phyloP scores from a whole-genome alignment of 1,140 invertebrate species.

The Atta colombica region DNA sequence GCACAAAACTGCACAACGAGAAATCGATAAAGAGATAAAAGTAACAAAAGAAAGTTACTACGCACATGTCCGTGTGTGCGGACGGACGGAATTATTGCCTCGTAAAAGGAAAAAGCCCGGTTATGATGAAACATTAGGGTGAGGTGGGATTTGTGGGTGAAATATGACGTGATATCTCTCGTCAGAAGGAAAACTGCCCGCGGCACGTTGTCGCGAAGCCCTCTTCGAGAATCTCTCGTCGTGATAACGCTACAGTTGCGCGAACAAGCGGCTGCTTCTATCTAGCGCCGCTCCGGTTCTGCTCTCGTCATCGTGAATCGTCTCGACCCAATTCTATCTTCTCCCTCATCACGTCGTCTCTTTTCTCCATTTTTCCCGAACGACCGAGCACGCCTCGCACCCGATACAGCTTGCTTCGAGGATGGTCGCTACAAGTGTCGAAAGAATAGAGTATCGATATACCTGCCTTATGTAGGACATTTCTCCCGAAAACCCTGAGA shows the following conservation, averaged over 20 bases:
- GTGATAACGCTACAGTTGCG: slow-evolving; percentile 67
- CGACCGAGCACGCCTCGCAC: slow-evolving; percentile 16
- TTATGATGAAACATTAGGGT: slow-evolving; percentile 62
- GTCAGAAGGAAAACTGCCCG: slow-evolving; percentile 64
- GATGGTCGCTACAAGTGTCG: background rate
- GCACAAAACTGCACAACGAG: background rate
- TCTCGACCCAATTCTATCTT: slow-evolving; percentile 44
- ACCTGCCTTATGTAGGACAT: slow-evolving; percentile 10
- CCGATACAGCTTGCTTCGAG: slow-evolving; percentile 23
- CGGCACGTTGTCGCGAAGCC: slow-evolving; percentile 47
- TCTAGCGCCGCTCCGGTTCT: background rate
- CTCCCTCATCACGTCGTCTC: background rate
- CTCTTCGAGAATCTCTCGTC: slow-evolving; percentile 64
- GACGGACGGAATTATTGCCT: slow-evolving; percentile 40
- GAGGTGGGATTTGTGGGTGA: slow-evolving; percentile 71
- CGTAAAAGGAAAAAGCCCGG: slow-evolving; percentile 61
- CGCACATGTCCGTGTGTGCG: background rate
- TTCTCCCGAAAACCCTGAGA: background rate
- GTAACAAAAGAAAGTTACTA: background rate
- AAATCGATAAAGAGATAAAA: background rate
- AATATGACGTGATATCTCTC: slow-evolving; percentile 77
- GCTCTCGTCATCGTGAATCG: background rate
- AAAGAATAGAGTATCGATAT: slow-evolving; percentile 4
- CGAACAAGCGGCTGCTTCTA: slow-evolving; percentile 22
- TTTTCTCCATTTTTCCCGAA: background rate